phyloP scores from a whole-genome alignment of 2,797 vertebrate species.

The Schizopygopsis pylzovi region DNA sequence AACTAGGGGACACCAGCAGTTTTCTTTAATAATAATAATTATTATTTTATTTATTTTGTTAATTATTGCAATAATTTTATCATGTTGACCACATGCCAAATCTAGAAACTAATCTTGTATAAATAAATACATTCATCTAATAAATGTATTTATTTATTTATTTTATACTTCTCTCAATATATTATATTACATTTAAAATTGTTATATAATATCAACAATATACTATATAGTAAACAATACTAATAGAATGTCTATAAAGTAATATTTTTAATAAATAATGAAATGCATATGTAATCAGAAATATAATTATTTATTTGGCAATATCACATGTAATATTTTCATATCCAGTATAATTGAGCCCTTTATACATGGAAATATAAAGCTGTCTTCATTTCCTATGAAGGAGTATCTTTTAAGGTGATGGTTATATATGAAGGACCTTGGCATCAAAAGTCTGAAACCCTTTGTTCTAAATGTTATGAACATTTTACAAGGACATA shows the following conservation, averaged over 20 bases:
- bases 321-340: neutral
- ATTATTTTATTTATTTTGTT: too few relatives aligned
- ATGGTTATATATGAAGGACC: neutral
- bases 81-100: too few relatives aligned
- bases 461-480: neutral
- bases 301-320: neutral
- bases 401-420: neutral
- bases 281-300: neutral
- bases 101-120: too few relatives aligned
- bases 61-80: too few relatives aligned
- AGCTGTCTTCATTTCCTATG: neutral
- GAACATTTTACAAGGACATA: conserved; percentile 24
- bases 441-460: neutral
- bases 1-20: too few relatives aligned
- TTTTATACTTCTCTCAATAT: too few relatives aligned
- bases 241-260: neutral
- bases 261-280: neutral
- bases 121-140: too few relatives aligned
- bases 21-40: too few relatives aligned
- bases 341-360: neutral
- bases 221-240: neutral
- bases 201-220: neutral
- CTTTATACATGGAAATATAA: neutral
- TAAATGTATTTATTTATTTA: too few relatives aligned
- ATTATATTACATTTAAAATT: neutral